Evolutionary conservation across 2,888 invertebrate species (phyloP).

Genomic region (Idaea straminata): DNA sequence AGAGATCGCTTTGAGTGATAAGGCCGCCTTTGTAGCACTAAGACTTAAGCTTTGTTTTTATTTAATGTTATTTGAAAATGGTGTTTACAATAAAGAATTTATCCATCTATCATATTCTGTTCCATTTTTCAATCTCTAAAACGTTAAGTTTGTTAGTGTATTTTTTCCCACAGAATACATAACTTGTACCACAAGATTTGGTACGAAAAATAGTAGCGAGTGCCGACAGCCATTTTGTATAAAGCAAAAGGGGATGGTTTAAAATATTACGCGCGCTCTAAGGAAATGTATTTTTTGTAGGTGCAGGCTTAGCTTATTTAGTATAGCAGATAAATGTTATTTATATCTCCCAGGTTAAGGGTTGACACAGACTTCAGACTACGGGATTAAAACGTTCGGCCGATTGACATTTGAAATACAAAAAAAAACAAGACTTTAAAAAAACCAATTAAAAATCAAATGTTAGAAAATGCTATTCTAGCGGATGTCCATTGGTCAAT

Average conservation of each 20-base stretch:
- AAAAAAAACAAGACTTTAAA: no score
- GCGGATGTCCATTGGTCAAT: no score
- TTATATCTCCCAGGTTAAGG: conserved; percentile 46
- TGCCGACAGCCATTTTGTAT: conserved; percentile 77
- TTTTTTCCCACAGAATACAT: conserved; percentile 18
- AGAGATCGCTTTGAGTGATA: no score
- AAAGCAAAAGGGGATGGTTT: conserved; percentile 69
- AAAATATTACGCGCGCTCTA: conserved; percentile 71
- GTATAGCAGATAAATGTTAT: conserved; percentile 56
- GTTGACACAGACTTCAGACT: conserved; percentile 17
- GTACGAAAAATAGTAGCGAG: conserved; percentile 71
- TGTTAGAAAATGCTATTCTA: no score
- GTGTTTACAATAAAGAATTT: no score
- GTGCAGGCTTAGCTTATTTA: conserved; percentile 41
- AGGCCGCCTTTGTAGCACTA: no score
- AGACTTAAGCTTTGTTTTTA: no score
- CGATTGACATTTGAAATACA: no score
- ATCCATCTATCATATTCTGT: no score
- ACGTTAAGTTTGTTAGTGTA: background rate
- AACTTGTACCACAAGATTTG: conserved; percentile 35
- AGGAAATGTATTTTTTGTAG: conserved; percentile 68
- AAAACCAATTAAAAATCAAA: no score
- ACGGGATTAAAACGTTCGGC: background rate
- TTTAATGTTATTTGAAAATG: no score
- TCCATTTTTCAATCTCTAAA: no score